Evolutionary conservation across 2,888 invertebrate species (phyloP).

Genomic region (Cosmia pyralina): DNA sequence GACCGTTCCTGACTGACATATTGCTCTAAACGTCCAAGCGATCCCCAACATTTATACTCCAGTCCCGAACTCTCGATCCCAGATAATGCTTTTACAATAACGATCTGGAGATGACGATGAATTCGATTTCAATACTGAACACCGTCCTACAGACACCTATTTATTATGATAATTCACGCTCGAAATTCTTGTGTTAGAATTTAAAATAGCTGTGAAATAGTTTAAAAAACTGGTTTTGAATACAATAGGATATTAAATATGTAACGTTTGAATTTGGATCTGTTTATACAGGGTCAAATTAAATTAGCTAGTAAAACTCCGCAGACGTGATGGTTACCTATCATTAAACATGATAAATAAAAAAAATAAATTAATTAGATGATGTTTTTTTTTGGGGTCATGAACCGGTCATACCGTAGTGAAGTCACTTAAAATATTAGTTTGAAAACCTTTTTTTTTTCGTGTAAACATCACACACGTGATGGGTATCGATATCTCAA

Average conservation of each 20-base stretch:
- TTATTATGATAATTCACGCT: conserved; percentile 76
- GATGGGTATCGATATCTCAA: too few species aligned
- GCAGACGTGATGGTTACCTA: too few species aligned
- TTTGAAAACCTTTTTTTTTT: too few species aligned
- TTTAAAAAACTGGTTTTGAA: conserved; percentile 52
- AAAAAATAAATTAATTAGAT: too few species aligned
- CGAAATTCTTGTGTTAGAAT: conserved; percentile 68
- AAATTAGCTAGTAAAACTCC: too few species aligned
- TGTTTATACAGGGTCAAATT: conserved; percentile 7
- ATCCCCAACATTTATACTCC: conserved; percentile 86
- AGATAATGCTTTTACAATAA: conserved; percentile 89
- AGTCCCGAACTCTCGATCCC: conserved; percentile 78
- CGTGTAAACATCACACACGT: too few species aligned
- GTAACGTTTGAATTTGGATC: conserved; percentile 58
- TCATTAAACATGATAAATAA: too few species aligned
- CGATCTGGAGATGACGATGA: conserved; percentile 82
- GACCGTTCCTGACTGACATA: conserved; percentile 80
- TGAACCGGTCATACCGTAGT: too few species aligned
- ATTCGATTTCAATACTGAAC: conserved; percentile 82
- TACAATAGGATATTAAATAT: conserved; percentile 66
- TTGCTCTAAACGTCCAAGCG: conserved; percentile 79
- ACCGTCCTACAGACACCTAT: conserved; percentile 67
- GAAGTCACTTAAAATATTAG: too few species aligned
- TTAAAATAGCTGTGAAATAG: conserved; percentile 64
- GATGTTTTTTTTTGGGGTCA: too few species aligned